Evolutionary conservation across 2,888 invertebrate genomes (phyloP).

Genomic region (Tortricodes alternella): DNA sequence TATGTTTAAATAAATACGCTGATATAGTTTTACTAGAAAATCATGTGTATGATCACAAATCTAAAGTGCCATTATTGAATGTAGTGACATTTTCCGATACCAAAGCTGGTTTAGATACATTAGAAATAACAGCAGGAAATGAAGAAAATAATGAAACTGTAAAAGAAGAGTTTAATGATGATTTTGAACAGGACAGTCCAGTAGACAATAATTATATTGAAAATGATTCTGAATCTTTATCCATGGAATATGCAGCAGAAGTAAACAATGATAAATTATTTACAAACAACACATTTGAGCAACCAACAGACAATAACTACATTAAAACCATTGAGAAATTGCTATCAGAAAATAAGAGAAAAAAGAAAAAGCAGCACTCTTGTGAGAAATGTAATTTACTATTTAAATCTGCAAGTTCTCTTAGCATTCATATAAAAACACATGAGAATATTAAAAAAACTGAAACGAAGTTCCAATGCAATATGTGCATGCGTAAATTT

Average conservation of each 20-base stretch:
- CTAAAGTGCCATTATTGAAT: slow-evolving; percentile 29
- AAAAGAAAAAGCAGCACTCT: slow-evolving; percentile 30
- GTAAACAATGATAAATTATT: not conserved
- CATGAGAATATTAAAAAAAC: not conserved
- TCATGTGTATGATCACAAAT: slow-evolving; percentile 35
- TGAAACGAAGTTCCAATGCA: slow-evolving; percentile 50
- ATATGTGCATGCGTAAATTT: slow-evolving; percentile 64
- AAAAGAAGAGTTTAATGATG: slow-evolving; percentile 29
- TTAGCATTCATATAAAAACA: slow-evolving; percentile 38
- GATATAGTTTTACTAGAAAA: slow-evolving; percentile 34
- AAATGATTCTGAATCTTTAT: slow-evolving; percentile 34
- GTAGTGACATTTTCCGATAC: slow-evolving; percentile 18
- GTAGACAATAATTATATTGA: slow-evolving; percentile 33
- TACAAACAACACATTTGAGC: not conserved
- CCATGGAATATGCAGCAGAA: slow-evolving; percentile 22
- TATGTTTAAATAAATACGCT: slow-evolving; percentile 37
- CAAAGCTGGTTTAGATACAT: slow-evolving; percentile 16
- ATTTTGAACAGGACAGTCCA: slow-evolving; percentile 19
- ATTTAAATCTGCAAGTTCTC: slow-evolving; percentile 41
- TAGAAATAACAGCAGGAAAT: slow-evolving; percentile 26
- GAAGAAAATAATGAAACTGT: slow-evolving; percentile 22
- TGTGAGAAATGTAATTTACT: slow-evolving; percentile 37
- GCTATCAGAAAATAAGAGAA: slow-evolving; percentile 23
- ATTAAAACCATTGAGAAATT: slow-evolving; percentile 13
- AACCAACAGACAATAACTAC: not conserved